Evolutionary conservation across 1,140 invertebrate species (phyloP).

Genomic region (Bradynema listronoti): DNA sequence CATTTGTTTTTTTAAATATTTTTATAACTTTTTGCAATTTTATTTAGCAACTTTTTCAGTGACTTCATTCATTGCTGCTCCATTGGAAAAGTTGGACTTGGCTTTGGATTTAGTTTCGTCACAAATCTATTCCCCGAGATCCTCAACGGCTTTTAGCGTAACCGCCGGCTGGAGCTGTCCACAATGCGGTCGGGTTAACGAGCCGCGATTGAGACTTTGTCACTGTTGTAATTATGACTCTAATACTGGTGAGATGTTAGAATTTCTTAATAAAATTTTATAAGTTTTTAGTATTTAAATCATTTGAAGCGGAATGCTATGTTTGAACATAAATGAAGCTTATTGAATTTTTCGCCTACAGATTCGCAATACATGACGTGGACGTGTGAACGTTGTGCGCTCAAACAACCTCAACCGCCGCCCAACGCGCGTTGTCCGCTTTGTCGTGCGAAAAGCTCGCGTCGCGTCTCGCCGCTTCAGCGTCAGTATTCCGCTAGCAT

Average conservation of each 20-base stretch:
- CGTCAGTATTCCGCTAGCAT: slow-evolving; percentile 17
- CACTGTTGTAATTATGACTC: slow-evolving; percentile 15
- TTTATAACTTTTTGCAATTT: slow-evolving; percentile 1
- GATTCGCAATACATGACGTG: slow-evolving; percentile 14
- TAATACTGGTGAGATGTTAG: slow-evolving; percentile 1
- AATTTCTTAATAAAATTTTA: too few relatives aligned
- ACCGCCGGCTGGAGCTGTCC: slow-evolving; percentile 13
- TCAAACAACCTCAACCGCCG: slow-evolving; percentile 27
- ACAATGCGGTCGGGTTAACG: slow-evolving; percentile 18
- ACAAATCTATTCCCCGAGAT: slow-evolving; percentile 11
- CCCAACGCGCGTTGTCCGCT: slow-evolving; percentile 29
- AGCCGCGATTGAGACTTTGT: slow-evolving; percentile 11
- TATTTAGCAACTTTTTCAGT: slow-evolving; percentile 17
- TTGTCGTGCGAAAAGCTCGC: slow-evolving; percentile 26
- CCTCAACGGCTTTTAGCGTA: not conserved
- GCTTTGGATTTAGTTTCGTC: slow-evolving; percentile 24
- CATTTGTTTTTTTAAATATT: not conserved
- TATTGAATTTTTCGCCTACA: not conserved
- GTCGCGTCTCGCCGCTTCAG: not conserved
- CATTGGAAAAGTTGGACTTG: slow-evolving; percentile 25
- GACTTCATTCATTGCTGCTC: slow-evolving; percentile 13
- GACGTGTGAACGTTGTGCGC: slow-evolving; percentile 19
- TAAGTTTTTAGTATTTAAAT: not conserved
- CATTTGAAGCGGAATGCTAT: slow-evolving; percentile 5
- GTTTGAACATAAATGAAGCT: slow-evolving; percentile 6